phyloP scores from a whole-genome alignment of 2,888 invertebrate genomes.

The Acanthopleura granulata region DNA sequence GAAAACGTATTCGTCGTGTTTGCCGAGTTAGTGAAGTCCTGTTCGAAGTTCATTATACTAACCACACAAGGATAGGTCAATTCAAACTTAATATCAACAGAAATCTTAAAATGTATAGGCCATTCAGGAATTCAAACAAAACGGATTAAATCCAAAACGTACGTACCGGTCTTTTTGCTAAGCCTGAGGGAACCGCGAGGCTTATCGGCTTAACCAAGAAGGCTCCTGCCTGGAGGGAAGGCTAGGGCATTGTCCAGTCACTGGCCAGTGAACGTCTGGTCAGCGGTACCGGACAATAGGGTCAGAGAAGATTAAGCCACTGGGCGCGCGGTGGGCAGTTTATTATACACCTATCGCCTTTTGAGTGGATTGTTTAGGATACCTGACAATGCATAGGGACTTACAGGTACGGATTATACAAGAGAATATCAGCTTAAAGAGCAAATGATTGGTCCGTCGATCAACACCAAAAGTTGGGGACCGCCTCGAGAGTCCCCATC shows the following conservation, averaged over 20 bases:
- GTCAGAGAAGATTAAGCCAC: neutral
- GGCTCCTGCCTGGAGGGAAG: neutral
- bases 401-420: neutral
- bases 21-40: no score
- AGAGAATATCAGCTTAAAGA: slow-evolving; percentile 1
- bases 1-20: no score
- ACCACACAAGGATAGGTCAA: no score
- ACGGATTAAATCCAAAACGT: no score
- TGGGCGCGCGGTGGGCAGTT: slow-evolving; percentile 1
- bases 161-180: no score
- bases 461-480: neutral
- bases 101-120: no score
- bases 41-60: no score
- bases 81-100: no score
- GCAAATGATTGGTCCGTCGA: neutral
- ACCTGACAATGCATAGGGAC: slow-evolving; percentile 1
- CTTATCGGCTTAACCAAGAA: neutral
- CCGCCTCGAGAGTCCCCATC: neutral
- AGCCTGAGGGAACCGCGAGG: no score
- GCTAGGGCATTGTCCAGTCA: neutral
- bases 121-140: no score
- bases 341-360: slow-evolving; percentile 16
- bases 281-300: neutral
- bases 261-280: neutral
- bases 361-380: neutral